Conservation (phyloP, 2,888 invertebrate species). For the Timema cristinae region DNA sequence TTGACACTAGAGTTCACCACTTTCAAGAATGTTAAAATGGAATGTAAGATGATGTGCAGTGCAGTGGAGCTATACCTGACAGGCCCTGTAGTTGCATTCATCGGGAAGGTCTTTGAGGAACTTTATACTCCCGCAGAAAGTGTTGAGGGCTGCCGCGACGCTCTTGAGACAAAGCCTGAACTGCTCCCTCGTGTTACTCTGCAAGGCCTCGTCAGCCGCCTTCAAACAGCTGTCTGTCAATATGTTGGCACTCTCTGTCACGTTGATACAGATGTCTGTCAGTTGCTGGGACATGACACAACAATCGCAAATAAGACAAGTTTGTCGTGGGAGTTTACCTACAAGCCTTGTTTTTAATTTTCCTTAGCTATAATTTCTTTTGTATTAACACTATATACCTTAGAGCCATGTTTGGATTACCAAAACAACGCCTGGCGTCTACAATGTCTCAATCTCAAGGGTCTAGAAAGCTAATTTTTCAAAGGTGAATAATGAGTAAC, state of each 20-base stretch:
- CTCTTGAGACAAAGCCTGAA: slow-evolving; percentile 29
- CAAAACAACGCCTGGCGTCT: too few relatives aligned
- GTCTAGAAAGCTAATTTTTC: too few relatives aligned
- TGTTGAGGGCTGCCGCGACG: slow-evolving; percentile 24
- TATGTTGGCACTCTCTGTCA: slow-evolving; percentile 26
- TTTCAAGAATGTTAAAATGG: not conserved
- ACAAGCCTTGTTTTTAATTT: too few relatives aligned
- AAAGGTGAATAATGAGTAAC: too few relatives aligned
- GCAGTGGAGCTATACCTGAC: slow-evolving; percentile 32
- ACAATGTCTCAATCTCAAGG: too few relatives aligned
- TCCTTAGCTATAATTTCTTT: too few relatives aligned
- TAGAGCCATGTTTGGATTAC: too few relatives aligned
- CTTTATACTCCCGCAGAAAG: slow-evolving; percentile 28
- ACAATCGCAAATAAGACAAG: not conserved
- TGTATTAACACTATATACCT: too few relatives aligned
- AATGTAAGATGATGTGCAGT: not conserved
- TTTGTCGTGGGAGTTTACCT: too few relatives aligned
- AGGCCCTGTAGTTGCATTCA: slow-evolving; percentile 27
- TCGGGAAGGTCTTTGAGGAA: slow-evolving; percentile 27
- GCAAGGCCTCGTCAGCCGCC: slow-evolving; percentile 28
- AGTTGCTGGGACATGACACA: slow-evolving; percentile 23
- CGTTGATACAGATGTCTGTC: slow-evolving; percentile 28
- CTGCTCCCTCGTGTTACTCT: slow-evolving; percentile 26
- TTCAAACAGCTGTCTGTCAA: slow-evolving; percentile 27
- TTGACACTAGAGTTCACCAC: not conserved